Evolutionary conservation across 2,888 invertebrate genomes (phyloP).

Genomic region (Tipula lateralis): DNA sequence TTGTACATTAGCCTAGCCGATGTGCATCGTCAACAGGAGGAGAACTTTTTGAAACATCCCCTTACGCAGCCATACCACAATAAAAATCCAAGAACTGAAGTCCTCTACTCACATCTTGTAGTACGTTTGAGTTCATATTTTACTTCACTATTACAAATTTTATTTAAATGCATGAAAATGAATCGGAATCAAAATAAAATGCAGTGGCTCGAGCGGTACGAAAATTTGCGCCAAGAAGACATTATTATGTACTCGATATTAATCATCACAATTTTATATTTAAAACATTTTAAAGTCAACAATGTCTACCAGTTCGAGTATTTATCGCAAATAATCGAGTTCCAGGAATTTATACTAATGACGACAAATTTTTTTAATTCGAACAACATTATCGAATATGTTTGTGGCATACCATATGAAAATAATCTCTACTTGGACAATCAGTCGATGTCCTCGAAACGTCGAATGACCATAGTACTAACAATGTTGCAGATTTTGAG

Average conservation of each 20-base stretch:
- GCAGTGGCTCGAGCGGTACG: not conserved
- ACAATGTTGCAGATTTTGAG: not conserved
- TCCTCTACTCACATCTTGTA: not conserved
- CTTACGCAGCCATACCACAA: not conserved
- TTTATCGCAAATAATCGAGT: not conserved
- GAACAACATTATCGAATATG: not conserved
- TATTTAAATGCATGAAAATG: not conserved
- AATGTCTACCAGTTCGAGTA: not conserved
- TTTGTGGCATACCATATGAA: not conserved
- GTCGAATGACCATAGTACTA: not conserved
- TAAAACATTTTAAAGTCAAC: not conserved
- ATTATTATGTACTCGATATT: not conserved
- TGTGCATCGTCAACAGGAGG: not conserved
- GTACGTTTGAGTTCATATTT: not conserved
- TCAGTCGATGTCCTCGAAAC: not conserved
- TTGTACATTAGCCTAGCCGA: not conserved
- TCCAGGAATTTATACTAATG: not conserved
- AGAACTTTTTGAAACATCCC: not conserved
- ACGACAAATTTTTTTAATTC: not conserved
- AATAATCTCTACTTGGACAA: not conserved
- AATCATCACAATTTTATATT: not conserved
- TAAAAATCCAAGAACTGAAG: not conserved
- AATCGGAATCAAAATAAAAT: not conserved
- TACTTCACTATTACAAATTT: not conserved
- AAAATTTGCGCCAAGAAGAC: not conserved